Conservation (phyloP, 1,140 invertebrate genomes). For the Cyrtorhinus lividipennis region DNA sequence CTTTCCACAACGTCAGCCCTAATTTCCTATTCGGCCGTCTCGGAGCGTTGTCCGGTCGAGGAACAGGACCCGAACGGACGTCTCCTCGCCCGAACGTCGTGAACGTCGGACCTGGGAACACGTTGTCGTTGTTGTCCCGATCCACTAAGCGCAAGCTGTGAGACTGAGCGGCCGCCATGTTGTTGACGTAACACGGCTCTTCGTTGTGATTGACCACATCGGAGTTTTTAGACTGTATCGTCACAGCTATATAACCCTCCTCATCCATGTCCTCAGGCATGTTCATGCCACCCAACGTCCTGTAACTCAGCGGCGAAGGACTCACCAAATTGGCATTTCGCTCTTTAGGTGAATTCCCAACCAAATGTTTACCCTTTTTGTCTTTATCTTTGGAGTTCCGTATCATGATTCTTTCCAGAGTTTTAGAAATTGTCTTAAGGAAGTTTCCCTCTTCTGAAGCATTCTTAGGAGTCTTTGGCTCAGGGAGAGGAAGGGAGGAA, state of each 20-base stretch:
- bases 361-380: conserved; percentile 20
- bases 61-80: background rate
- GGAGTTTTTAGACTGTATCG: background rate
- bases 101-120: background rate
- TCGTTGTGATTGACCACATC: background rate
- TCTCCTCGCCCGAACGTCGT: background rate
- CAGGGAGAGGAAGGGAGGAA: background rate
- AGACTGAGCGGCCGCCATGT: too few species aligned
- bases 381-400: conserved; percentile 18
- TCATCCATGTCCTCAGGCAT: background rate
- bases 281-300: background rate
- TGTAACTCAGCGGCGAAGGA: background rate
- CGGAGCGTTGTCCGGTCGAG: background rate
- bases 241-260: background rate
- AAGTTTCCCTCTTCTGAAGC: conserved; percentile 22
- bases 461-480: conserved; percentile 19
- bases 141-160: background rate
- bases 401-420: conserved; percentile 24
- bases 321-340: background rate
- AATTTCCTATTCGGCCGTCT: background rate
- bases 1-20: conserved; percentile 9
- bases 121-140: background rate
- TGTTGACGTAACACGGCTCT: background rate
- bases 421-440: conserved; percentile 25
- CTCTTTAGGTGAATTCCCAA: background rate